Evolutionary conservation across 1,140 invertebrate species (phyloP), one percentile per base, ranked within the genome.

Genomic region (Sminthurides bifidus): DNA sequence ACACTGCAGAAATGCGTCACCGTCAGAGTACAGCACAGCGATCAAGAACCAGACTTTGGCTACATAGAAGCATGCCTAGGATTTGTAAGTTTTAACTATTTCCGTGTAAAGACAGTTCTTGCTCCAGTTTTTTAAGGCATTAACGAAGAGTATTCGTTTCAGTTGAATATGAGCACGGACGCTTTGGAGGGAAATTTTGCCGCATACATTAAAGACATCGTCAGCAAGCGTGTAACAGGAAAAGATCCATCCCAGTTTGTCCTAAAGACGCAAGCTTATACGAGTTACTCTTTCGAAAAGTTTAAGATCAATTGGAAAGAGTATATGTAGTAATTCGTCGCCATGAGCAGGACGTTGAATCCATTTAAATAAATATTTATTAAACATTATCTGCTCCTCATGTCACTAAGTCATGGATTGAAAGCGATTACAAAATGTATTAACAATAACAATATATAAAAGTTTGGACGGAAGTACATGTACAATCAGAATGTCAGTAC

Each of bases 151-250:
- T 33, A 37, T 38, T 31, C 52, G 41, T 77, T 77, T 61, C 65
- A 84, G 81, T 66, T 88, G 26, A 69, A 81, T 63, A 88, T 88
- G 84, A 76, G 81, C 8, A 61, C 65, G 1, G 71, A 78, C 56
- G 72, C 82, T 35, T 71, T 89, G 41, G 81, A 82, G 66, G 81
- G 80, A 60, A 90, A 90, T 68, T 76, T 87, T 61, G 66, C 66
- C 38, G 67, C 71, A 0, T 55, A 86, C 45, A 53, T 88, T 19
- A 71, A 77, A 56, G 79, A 85, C 68, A 64, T 87, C 44, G 70
- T 81, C 60, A 61, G 59, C 2, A 72, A 71, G 40, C 74, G 77
- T 58, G 81, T 82, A 10, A 81, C 79, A 65, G 70, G 77, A 40
- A 71, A 76, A 50, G 80, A 78, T 8, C 64, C 71, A 23, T 29